Percentiles rank a stretch among this genome's conserved stretches.
These are phyloP conservation scores for Rhynchophorus ferrugineus DNA, from an alignment of 1,140 invertebrate species.

Conservation along the genomic window DNA sequence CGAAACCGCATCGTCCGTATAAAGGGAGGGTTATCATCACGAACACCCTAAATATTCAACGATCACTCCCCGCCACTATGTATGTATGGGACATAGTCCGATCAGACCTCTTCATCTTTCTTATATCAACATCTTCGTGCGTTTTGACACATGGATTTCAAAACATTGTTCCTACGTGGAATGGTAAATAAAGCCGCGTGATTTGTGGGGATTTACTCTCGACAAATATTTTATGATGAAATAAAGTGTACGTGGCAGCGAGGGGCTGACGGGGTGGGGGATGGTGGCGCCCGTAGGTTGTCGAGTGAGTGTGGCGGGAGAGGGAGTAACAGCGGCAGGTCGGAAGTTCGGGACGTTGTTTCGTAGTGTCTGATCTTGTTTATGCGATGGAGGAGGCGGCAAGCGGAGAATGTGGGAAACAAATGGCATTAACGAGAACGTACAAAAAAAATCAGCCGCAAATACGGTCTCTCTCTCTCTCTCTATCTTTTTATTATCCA, in stretches of 20 bases:
- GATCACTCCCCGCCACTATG: conserved; percentile 24
- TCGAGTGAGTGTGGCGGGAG: too few species aligned
- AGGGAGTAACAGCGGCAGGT: too few species aligned
- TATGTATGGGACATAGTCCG: conserved; percentile 26
- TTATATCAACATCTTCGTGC: conserved; percentile 28
- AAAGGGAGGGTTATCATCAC: conserved; percentile 15
- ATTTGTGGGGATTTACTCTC: conserved; percentile 14
- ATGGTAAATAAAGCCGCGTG: conserved; percentile 25
- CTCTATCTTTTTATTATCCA: too few species aligned
- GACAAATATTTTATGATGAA: conserved; percentile 11
- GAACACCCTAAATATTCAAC: conserved; percentile 35
- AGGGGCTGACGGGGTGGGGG: background rate
- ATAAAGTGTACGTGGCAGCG: background rate
- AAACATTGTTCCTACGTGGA: conserved; percentile 32
- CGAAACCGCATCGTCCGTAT: too few species aligned
- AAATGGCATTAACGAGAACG: too few species aligned
- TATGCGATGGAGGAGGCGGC: too few species aligned
- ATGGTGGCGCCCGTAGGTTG: too few species aligned
- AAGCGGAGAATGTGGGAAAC: too few species aligned
- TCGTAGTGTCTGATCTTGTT: too few species aligned
- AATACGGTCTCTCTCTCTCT: too few species aligned
- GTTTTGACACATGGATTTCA: conserved; percentile 31
- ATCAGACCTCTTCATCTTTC: conserved; percentile 29
- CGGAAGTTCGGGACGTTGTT: too few species aligned
- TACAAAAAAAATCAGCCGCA: too few species aligned